Evolutionary conservation across 92 coral and sea anemone species (phyloP), one percentile per base, ranked within the genome.

Genomic region (Hydrozoanthus gracilis): DNA sequence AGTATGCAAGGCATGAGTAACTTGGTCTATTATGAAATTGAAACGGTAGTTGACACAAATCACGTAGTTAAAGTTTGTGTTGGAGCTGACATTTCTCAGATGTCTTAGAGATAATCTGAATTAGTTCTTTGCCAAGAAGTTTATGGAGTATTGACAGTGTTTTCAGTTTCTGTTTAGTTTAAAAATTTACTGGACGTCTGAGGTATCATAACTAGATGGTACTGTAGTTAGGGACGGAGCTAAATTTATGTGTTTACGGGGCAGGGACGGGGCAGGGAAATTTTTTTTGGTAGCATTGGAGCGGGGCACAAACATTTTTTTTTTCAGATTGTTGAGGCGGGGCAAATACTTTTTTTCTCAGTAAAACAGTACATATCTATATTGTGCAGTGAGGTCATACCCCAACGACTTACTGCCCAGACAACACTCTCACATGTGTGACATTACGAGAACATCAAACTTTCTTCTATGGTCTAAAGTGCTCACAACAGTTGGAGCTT

Each of bases 351-450:
- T 27, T 27, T 27, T 27, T 27, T 27, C 39, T 27, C 39, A 27
- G 39, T 27, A 27, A 27, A 27, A 27, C 39, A 27, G 73, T 67
- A 67, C 73, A 67, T 15, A 67, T n/a, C 73, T 67, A 67, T 67
- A 67, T 67, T 67, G 73, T 67, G 73, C 35, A 67, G 73, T 67
- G 73, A 67, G 73, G 16, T 67, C 35, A 67, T 67, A 67, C 73
- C 73, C 44, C 73, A 16, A 35, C 35, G 11, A 44, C 73, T 67
- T 67, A 67, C 73, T 67, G 12, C 73, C 73, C 73, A 67, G 73
- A 67, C 72, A 66, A 17, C 44, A 66, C 73, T 67, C 73, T 67
- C 44, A 67, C 73, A 67, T 54, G 35, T 67, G 73, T 67, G 73
- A 67, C 35, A 17, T 67, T 67, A 27, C 5, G 44, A 67, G 44